Evolutionary conservation across 2,113 vertebrate genomes (phyloP).

Genomic region (Anoura caudifer): DNA sequence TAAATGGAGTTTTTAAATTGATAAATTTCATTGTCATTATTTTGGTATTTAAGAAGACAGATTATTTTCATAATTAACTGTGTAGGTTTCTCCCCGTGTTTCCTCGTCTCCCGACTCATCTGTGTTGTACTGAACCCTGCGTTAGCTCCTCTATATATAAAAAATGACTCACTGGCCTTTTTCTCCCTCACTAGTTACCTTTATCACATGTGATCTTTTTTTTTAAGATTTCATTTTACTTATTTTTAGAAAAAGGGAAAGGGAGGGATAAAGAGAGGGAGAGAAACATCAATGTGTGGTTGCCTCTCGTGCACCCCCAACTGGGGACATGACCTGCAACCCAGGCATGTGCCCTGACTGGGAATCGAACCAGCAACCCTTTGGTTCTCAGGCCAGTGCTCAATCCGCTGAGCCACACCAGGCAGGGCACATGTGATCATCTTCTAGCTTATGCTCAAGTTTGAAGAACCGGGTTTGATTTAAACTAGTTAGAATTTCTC

Average conservation of each 20-base stretch:
- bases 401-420: too few relatives aligned
- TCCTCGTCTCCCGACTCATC: not conserved
- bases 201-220: not conserved
- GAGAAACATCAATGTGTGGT: too few relatives aligned
- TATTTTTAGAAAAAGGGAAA: too few relatives aligned
- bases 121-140: not conserved
- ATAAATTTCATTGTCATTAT: constrained; percentile 57
- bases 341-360: too few relatives aligned
- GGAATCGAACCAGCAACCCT: too few relatives aligned
- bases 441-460: not conserved
- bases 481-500: constrained; percentile 36
- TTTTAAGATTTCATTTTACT: too few relatives aligned
- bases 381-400: too few relatives aligned
- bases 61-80: constrained; percentile 40
- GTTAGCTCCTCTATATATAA: not conserved
- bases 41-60: constrained; percentile 50
- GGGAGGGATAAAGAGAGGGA: too few relatives aligned
- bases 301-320: too few relatives aligned
- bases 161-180: not conserved
- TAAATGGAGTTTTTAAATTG: constrained; percentile 45
- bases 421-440: not conserved
- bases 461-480: constrained; percentile 14
- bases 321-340: too few relatives aligned
- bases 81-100: not conserved
- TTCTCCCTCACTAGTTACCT: not conserved